Percentiles rank a stretch among this genome's conserved stretches.
Evolutionary conservation across 1,140 invertebrate species (phyloP).

Genomic region (Trichonephila inaurata): DNA sequence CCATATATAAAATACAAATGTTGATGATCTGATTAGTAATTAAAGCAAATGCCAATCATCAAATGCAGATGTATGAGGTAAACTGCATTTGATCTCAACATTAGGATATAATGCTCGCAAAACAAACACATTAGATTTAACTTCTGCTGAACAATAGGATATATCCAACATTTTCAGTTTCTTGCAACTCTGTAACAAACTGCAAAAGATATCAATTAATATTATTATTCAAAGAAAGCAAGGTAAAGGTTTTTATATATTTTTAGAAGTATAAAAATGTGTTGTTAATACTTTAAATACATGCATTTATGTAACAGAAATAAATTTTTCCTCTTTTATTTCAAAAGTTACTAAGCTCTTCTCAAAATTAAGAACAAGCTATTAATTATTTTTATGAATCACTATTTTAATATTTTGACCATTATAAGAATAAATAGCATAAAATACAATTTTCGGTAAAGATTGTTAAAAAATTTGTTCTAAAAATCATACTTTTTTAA

Average conservation of each 20-base stretch:
- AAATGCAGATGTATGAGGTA: not conserved
- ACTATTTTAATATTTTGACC: not conserved
- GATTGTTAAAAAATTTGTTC: not conserved
- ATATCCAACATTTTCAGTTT: constrained; percentile 89
- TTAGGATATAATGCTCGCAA: constrained; percentile 36
- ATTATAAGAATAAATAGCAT: not conserved
- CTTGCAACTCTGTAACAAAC: constrained; percentile 85
- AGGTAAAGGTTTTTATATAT: no score
- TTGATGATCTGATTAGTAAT: not conserved
- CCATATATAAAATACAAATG: not conserved
- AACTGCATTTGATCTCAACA: constrained; percentile 65
- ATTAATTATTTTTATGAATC: no score
- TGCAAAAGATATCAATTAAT: constrained; percentile 79
- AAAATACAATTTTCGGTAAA: not conserved
- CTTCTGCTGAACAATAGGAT: constrained; percentile 87
- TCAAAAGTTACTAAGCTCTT: no score
- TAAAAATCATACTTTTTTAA: constrained; percentile 26
- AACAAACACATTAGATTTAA: not conserved
- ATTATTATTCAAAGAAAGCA: no score
- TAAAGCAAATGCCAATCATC: not conserved
- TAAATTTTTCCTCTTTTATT: no score
- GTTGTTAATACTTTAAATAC: no score
- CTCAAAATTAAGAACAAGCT: no score
- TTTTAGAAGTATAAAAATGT: no score
- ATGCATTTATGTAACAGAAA: no score